Evolutionary conservation across 2,113 vertebrate species (phyloP), one percentile per base, ranked within the genome.

Genomic region (Cathartes aura): DNA sequence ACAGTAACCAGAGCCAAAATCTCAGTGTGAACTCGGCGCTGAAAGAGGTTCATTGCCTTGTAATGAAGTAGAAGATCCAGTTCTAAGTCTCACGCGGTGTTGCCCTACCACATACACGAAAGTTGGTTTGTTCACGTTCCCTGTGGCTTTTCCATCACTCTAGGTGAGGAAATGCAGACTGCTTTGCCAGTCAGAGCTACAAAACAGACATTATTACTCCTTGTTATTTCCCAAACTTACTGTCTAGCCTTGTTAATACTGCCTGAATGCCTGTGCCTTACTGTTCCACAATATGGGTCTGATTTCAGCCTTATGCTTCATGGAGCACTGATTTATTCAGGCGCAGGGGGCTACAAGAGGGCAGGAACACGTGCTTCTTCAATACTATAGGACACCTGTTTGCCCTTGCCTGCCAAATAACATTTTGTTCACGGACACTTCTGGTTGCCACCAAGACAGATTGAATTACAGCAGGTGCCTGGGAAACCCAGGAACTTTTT

Each of bases 361-460:
- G 83, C 87, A 79, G 62, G 58, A 79, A 73, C 68, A 74, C 2
- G 11, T 36, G 38, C 7, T 26, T 40, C 88, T 52, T 74, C 75
- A 19, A 19, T 72, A 34, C 71, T 70, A 38, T 53, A 85, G 89
- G 91, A 87, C 81, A 96, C 91, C 91, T 97, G 93, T 62, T 93
- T 89, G 56, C 43, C 60, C 60, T 67, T 4, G 17, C 74, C 71
- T 96, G 95, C 93, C 95, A 97, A 94, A 81, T 53, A 97, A 58
- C 80, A 60, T 87, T 92, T 95, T 93, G 91, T 90, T 94, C 93
- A 91, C 1, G 2, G 78, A 52, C 63, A 66, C 47, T 96, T 97
- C 76, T 95, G 50, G 52, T 73, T 92, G 93, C 90, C 78, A 92
- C 90, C 81, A 94, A 93, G 78, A 88, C 86, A 97, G 95, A 97